phyloP scores from a whole-genome alignment of 2,113 vertebrate genomes.

The Petaurus breviceps region DNA sequence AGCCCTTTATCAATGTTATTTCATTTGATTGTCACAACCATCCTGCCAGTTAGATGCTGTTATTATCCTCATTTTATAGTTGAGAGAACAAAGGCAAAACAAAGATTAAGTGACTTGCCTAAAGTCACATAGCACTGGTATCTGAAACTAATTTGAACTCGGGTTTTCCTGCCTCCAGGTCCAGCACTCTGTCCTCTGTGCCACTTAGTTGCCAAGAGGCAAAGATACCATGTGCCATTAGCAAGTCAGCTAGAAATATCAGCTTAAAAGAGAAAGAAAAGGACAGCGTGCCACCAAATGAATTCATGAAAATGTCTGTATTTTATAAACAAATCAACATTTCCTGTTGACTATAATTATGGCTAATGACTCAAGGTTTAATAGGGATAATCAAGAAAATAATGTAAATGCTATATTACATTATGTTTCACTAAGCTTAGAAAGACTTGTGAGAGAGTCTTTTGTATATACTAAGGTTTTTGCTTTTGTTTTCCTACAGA shows the following conservation, averaged over 20 bases:
- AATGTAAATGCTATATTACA: conserved; percentile 77
- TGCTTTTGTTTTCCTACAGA: neutral
- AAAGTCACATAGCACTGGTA: neutral
- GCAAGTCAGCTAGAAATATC: too few species aligned
- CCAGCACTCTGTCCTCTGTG: neutral
- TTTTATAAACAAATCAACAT: conserved; percentile 82
- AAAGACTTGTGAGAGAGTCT: conserved; percentile 71
- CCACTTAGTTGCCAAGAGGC: neutral
- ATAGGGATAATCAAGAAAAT: conserved; percentile 82
- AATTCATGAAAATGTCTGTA: conserved; percentile 77
- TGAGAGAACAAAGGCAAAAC: neutral
- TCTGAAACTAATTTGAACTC: neutral
- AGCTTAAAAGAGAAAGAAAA: conserved; percentile 46
- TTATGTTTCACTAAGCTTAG: conserved; percentile 77
- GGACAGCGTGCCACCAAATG: conserved; percentile 77
- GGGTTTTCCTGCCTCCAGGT: neutral
- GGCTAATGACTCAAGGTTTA: conserved; percentile 79
- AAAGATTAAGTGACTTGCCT: neutral
- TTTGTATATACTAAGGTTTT: conserved; percentile 71
- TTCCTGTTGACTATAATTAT: conserved; percentile 79
- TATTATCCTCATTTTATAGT: neutral
- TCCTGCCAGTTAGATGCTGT: neutral
- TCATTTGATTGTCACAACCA: neutral
- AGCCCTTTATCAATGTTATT: neutral
- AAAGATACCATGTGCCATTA: neutral